These are phyloP conservation scores for Acrobasis consociella DNA, from an alignment of 2,888 invertebrate genomes.

Conservation along the genomic window DNA sequence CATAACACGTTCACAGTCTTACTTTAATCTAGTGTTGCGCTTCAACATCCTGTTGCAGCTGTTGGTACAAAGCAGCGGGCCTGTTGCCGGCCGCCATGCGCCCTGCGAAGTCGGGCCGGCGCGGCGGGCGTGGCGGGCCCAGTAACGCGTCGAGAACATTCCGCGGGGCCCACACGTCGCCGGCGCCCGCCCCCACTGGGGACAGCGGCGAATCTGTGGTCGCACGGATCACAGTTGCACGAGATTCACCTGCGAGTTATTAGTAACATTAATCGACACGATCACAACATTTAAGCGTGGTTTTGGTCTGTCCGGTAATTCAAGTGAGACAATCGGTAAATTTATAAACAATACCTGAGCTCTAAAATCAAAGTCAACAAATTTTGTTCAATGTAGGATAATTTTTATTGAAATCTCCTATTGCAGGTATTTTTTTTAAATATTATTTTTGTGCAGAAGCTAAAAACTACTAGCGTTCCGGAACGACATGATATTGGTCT, in stretches of 20 bases:
- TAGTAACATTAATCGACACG: conserved; percentile 10
- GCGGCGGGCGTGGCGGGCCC: conserved; percentile 76
- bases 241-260: conserved; percentile 59
- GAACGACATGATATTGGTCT: no score
- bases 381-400: no score
- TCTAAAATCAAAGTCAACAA: no score
- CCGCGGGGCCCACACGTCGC: conserved; percentile 70
- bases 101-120: conserved; percentile 84
- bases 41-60: conserved; percentile 80
- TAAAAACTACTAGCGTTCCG: no score
- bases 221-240: conserved; percentile 82
- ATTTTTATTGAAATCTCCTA: no score
- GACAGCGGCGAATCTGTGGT: conserved; percentile 94
- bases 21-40: conserved; percentile 48
- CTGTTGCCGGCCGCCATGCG: conserved; percentile 85
- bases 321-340: no score
- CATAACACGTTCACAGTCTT: not conserved
- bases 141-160: conserved; percentile 81
- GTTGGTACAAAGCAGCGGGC: conserved; percentile 88
- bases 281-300: not conserved
- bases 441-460: no score
- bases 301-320: not conserved
- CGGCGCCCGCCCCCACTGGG: conserved; percentile 84
- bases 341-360: no score
- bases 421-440: no score